These are phyloP conservation scores for Aelia acuminata DNA, from an alignment of 2,888 invertebrate genomes.

Conservation along the genomic window DNA sequence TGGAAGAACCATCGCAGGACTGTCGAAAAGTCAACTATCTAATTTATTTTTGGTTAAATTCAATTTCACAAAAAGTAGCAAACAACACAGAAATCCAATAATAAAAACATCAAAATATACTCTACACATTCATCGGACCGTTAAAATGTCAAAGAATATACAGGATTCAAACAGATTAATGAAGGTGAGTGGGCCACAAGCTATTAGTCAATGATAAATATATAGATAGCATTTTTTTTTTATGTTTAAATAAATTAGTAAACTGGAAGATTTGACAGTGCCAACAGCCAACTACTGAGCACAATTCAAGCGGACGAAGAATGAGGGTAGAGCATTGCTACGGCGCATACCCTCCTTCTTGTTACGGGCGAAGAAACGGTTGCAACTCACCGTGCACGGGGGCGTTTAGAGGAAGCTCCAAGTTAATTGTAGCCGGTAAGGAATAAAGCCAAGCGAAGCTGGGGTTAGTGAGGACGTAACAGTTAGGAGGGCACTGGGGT, in stretches of 20 bases:
- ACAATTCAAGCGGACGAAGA: neutral
- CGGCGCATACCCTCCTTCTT: conserved; percentile 15
- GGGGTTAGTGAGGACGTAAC: conserved; percentile 51
- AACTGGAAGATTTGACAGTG: neutral
- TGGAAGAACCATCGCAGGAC: neutral
- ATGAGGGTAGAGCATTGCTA: neutral
- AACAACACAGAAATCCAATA: conserved; percentile 15
- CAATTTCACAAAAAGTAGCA: neutral
- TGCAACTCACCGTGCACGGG: conserved; percentile 55
- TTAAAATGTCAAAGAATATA: neutral
- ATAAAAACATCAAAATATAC: conserved; percentile 4
- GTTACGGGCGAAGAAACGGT: neutral
- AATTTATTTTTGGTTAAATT: neutral
- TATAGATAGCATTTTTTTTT: too few species aligned
- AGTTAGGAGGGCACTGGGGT: conserved; percentile 49
- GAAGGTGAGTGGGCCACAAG: conserved; percentile 13
- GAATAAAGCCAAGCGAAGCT: conserved; percentile 58
- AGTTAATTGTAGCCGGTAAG: conserved; percentile 55
- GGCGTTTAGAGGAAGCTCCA: conserved; percentile 56
- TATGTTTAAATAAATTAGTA: conserved; percentile 19
- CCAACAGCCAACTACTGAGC: conserved; percentile 19
- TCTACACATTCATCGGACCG: neutral
- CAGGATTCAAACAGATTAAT: conserved; percentile 14
- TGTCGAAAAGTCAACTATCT: neutral
- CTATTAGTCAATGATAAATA: conserved; percentile 20